Evolutionary conservation across 2,113 vertebrate genomes (phyloP), one percentile per base, ranked within the genome.

Genomic region (Cranoglanis bouderius): DNA sequence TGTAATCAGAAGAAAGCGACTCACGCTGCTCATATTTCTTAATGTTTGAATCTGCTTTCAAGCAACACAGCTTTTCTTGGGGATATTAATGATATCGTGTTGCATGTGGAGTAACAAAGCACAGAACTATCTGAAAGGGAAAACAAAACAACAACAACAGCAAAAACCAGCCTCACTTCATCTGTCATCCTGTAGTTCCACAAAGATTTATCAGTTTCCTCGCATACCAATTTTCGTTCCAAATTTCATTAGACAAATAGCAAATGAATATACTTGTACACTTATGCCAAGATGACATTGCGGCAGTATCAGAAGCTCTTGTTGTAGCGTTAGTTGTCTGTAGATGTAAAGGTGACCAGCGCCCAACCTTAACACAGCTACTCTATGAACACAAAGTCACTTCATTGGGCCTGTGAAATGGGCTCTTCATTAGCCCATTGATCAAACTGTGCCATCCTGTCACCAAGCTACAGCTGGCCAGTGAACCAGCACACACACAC

Each of bases 361-460:
- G 67, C 29, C 75, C 74, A 65, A 77, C 75, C 85, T 32, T 74
- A 90, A 77, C 78, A 74, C 85, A 89, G 85, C 70, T 65, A 87
- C 91, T 87, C 82, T 80, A 90, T 90, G 82, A 88, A 89, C 87
- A 88, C 87, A 90, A 88, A 92, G 91, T 94, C 93, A 94, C 93
- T 94, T 93, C 92, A 95, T 93, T 93, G 93, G 95, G 90, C 92
- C 94, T 94, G 93, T 95, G 94, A 95, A 95, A 95, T 92, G 93
- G 94, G 93, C 93, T 93, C 93, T 95, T 96, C 95, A 95, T 96
- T 95, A 95, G 94, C 92, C 94, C 95, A 96, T 96, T 96, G 96
- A 96, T 96, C 96, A 96, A 95, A 93, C 88, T 92, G 93, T 95
- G 94, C 93, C 94, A 94, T 95, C 95, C 95, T 96, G 96, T 96